Evolutionary conservation across 92 coral and sea anemone genomes (phyloP).

Genomic region (Epizoanthus stellaris): DNA sequence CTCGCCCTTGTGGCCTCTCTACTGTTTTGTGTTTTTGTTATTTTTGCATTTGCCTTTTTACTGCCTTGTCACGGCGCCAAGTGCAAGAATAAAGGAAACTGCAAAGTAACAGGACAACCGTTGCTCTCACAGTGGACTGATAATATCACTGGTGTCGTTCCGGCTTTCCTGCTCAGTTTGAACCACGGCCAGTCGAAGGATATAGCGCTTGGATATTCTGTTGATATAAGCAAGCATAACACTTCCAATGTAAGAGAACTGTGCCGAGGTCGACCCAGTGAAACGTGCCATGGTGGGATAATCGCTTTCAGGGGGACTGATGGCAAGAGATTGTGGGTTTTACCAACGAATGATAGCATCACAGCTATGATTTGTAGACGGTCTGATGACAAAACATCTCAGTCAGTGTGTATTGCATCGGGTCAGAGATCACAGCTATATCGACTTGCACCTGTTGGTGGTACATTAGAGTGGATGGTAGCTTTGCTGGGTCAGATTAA

Average conservation of each 20-base stretch:
- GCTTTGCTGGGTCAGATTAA: constrained; percentile 29
- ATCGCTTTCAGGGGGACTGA: not conserved
- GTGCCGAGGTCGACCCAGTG: constrained; percentile 4
- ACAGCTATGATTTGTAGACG: constrained; percentile 1
- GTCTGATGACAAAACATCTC: not conserved
- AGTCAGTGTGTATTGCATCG: constrained; percentile 2
- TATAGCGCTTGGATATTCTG: constrained; percentile 7
- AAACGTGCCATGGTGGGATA: constrained; percentile 3
- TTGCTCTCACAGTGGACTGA: constrained; percentile 59
- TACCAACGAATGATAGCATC: constrained; percentile 7
- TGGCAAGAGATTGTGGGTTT: constrained; percentile 2
- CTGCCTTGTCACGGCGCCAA: constrained; percentile 80
- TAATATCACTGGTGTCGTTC: constrained; percentile 56
- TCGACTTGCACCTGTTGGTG: constrained; percentile 23
- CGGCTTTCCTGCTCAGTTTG: constrained; percentile 4
- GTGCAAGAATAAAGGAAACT: constrained; percentile 62
- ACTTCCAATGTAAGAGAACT: not conserved
- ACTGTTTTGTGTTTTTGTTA: constrained; percentile 81
- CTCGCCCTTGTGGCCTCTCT: constrained; percentile 76
- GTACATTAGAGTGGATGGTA: constrained; percentile 67
- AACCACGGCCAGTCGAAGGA: not conserved
- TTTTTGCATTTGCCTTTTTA: constrained; percentile 83
- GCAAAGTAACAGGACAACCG: constrained; percentile 33
- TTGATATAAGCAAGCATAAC: not conserved
- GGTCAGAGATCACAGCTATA: constrained; percentile 20